Evolutionary conservation across 2,888 invertebrate genomes (phyloP), one percentile per base, ranked within the genome.

Genomic region (Mythimna albipuncta): DNA sequence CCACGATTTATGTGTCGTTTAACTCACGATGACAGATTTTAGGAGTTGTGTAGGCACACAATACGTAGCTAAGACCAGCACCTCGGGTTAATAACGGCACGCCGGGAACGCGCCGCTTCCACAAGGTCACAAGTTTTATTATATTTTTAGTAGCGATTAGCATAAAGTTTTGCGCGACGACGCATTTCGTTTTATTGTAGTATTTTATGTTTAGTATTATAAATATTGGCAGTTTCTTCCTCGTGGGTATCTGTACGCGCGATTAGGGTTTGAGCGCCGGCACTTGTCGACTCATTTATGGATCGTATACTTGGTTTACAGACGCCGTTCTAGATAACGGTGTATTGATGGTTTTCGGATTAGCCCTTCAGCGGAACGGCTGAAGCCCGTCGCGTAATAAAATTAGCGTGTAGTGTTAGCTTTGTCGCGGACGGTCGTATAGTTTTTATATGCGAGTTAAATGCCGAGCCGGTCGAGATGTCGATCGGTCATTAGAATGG

Each of bases 271-370:
- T 90, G 89, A 88, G 87, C 89, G 89, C 77, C 82, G 88, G 88
- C 90, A 86, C 91, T 91, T 91, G 92, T 89, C 87, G 90, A 86
- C 90, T 91, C 94, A 91, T 95, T 95, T 94, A 95, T 94, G 91
- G 93, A 85, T 89, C 93, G 92, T 94, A 94, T 93, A 92, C 92
- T 91, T 91, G 91, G 89, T 93, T 94, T 91, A 94, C 89, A 89
- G 91, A 85, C 90, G 91, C 90, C 91, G 89, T 92, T 92, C 85
- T 86, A 93, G 93, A 94, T 95, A 94, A 92, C 93, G 90, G 91
- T 89, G 72, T 90, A 93, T 93, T 93, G 93, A 94, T 92, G 91
- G 89, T 86, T 91, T 92, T 93, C 88, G 93, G 93, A 94, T 94
- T 93, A 93, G 89, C 81, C 85, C 86, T 88, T 87, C 87, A 87